Evolutionary conservation across 2,797 vertebrate species (phyloP).

Genomic region (Lacerta viridis): DNA sequence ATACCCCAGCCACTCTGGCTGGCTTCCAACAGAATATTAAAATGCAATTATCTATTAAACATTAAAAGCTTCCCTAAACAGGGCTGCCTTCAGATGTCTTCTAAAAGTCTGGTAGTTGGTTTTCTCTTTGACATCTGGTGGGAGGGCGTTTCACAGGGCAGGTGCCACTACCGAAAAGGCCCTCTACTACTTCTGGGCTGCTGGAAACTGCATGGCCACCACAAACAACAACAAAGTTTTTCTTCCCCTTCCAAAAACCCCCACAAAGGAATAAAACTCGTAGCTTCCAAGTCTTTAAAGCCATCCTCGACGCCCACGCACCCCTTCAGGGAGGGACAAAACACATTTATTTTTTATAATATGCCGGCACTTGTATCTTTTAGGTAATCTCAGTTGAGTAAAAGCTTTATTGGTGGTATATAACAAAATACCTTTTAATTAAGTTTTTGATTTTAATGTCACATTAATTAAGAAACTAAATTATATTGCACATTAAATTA

Average conservation of each 20-base stretch:
- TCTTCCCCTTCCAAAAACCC: not conserved
- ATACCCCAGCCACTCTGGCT: too few relatives aligned
- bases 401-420: not conserved
- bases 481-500: conserved; percentile 5
- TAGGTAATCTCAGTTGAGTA: not conserved
- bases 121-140: too few relatives aligned
- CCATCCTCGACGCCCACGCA: not conserved
- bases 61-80: too few relatives aligned
- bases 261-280: not conserved
- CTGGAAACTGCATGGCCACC: not conserved
- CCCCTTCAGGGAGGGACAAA: too few relatives aligned
- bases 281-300: not conserved
- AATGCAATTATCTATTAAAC: too few relatives aligned
- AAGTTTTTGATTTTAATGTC: not conserved
- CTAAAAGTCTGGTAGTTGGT: too few relatives aligned
- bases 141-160: too few relatives aligned
- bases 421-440: not conserved
- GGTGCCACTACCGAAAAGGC: too few relatives aligned
- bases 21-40: too few relatives aligned
- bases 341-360: not conserved
- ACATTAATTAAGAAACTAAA: not conserved
- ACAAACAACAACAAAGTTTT: not conserved
- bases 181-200: not conserved
- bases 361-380: not conserved
- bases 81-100: too few relatives aligned